phyloP scores from a whole-genome alignment of 2,797 vertebrate species.

The Amazona finschi region DNA sequence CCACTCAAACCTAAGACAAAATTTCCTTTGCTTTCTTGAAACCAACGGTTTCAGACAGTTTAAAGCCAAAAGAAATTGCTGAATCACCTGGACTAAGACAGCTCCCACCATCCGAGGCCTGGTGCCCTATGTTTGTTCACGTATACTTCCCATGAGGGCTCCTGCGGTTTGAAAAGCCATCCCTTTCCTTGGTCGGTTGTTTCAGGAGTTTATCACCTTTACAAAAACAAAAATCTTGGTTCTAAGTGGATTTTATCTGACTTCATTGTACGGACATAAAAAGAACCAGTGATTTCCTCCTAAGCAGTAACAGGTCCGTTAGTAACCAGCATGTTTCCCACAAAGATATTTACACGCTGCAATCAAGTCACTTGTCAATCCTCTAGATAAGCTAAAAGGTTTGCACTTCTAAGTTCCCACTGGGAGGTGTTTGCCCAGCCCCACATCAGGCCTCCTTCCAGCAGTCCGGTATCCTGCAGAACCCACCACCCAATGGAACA shows the following conservation, averaged over 20 bases:
- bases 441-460: background rate
- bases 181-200: accelerated
- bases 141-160: background rate
- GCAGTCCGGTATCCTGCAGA: background rate
- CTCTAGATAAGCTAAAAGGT: constrained; percentile 57
- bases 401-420: constrained; percentile 45
- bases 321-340: constrained; percentile 5
- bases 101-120: accelerated
- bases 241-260: constrained; percentile 55
- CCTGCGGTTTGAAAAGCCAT: background rate
- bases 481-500: background rate
- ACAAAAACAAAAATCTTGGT: constrained; percentile 1
- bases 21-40: background rate
- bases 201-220: constrained; percentile 40
- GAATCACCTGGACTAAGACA: background rate
- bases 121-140: background rate
- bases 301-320: constrained; percentile 43
- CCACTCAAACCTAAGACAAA: background rate
- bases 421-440: constrained; percentile 52
- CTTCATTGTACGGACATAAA: constrained; percentile 53
- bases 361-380: constrained; percentile 53
- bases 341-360: constrained; percentile 52
- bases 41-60: accelerated
- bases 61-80: background rate
- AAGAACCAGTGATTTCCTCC: constrained; percentile 31